Conservation (phyloP, 2,888 invertebrate genomes). For the Tiphia femorata region DNA sequence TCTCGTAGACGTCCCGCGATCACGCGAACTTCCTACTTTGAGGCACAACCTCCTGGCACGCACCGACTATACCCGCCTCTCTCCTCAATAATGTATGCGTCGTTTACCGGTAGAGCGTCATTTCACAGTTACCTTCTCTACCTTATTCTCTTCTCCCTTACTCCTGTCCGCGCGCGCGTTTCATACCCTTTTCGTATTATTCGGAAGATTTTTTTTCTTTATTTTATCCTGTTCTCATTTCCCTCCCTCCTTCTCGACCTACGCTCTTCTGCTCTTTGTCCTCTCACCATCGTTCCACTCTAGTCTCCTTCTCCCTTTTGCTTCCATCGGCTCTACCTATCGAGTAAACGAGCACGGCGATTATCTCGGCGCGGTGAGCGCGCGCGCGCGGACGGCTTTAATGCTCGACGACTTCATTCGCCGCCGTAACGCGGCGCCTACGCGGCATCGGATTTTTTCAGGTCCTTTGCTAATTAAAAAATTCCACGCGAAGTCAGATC, state of each 20-base stretch:
- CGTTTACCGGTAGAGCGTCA: slow-evolving; percentile 24
- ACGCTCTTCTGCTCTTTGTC: neutral
- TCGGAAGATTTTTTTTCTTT: too few species aligned
- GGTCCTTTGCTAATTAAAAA: slow-evolving; percentile 62
- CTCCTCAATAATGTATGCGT: slow-evolving; percentile 39
- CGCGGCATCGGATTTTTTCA: slow-evolving; percentile 52
- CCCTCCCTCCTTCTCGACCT: too few species aligned
- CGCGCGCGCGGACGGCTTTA: neutral
- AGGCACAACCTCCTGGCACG: slow-evolving; percentile 47
- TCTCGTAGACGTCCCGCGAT: slow-evolving; percentile 40
- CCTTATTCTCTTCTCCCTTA: too few species aligned
- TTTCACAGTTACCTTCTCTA: too few species aligned
- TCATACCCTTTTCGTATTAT: too few species aligned
- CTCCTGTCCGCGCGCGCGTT: too few species aligned
- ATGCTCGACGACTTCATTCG: slow-evolving; percentile 33
- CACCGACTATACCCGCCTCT: slow-evolving; percentile 34
- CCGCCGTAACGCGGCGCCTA: slow-evolving; percentile 22
- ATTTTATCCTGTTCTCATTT: too few species aligned
- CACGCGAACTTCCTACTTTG: slow-evolving; percentile 46
- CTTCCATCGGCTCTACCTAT: neutral
- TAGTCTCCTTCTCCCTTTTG: neutral
- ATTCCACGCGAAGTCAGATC: slow-evolving; percentile 62
- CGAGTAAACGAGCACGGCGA: neutral
- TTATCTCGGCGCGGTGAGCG: neutral
- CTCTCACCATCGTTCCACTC: neutral